Conservation (phyloP, 2,113 vertebrate species). For the Catagonus wagneri region DNA sequence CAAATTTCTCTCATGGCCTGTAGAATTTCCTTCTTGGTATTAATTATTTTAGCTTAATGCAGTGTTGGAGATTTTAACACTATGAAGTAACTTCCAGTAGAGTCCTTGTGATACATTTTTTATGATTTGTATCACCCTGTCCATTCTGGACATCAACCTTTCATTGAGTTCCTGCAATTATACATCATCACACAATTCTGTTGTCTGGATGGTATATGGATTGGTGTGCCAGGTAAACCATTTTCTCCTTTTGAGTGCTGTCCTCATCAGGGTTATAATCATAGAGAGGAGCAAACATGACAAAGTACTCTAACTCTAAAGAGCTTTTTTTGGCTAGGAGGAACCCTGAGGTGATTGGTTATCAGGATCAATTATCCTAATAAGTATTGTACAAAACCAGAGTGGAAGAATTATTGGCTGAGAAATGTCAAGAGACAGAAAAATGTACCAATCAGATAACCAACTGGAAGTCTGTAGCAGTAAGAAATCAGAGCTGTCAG, state of each 20-base stretch:
- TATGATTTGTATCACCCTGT: neutral
- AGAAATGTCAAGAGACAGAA: neutral
- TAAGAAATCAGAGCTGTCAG: neutral
- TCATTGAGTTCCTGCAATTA: neutral
- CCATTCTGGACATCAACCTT: neutral
- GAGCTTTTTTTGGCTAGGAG: neutral
- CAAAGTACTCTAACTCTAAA: neutral
- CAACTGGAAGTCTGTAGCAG: neutral
- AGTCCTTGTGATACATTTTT: neutral
- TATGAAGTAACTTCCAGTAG: neutral
- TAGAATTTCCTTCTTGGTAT: neutral
- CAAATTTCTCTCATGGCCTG: neutral
- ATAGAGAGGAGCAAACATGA: neutral
- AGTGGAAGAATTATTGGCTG: neutral
- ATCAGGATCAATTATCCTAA: neutral
- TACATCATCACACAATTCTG: neutral
- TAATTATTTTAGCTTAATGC: neutral
- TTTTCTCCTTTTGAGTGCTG: neutral
- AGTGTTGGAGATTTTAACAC: neutral
- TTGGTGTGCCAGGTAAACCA: neutral
- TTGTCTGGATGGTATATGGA: neutral
- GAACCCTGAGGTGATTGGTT: neutral
- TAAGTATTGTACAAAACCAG: neutral
- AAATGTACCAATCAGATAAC: neutral
- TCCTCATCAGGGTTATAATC: neutral